A percentile compares a stretch with the other conserved stretches of the same genome.
Evolutionary conservation across 2,797 vertebrate genomes (phyloP).

Genomic region (Peromyscus eremicus): DNA sequence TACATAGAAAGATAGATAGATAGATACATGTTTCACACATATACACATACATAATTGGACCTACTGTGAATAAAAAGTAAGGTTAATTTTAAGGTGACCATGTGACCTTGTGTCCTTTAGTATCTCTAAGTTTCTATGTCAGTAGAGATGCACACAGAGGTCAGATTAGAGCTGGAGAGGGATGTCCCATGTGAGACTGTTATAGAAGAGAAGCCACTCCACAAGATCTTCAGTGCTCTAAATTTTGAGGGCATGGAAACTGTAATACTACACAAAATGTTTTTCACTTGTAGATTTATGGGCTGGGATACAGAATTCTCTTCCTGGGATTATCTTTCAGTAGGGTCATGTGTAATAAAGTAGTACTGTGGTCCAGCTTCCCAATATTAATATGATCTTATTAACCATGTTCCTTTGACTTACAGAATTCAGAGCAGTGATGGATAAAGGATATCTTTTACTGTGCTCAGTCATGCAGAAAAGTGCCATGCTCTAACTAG

Average conservation of each 20-base stretch:
- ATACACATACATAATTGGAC: background rate
- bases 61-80: conserved; percentile 1
- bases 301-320: background rate
- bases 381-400: background rate
- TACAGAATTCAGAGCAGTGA: background rate
- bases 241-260: background rate
- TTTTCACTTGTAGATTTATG: background rate
- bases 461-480: background rate
- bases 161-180: background rate
- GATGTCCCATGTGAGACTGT: background rate
- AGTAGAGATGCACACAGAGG: background rate
- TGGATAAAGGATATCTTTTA: background rate
- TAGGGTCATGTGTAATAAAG: background rate
- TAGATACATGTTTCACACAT: background rate
- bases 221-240: background rate
- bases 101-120: background rate
- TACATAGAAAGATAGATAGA: background rate
- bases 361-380: background rate
- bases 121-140: background rate
- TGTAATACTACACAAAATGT: too few species aligned
- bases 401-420: background rate
- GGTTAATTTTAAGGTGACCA: background rate
- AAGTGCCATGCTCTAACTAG: background rate
- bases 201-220: background rate
- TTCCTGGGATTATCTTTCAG: background rate